Conservation (phyloP, 2,888 invertebrate species). For the Orthosia cruda region DNA sequence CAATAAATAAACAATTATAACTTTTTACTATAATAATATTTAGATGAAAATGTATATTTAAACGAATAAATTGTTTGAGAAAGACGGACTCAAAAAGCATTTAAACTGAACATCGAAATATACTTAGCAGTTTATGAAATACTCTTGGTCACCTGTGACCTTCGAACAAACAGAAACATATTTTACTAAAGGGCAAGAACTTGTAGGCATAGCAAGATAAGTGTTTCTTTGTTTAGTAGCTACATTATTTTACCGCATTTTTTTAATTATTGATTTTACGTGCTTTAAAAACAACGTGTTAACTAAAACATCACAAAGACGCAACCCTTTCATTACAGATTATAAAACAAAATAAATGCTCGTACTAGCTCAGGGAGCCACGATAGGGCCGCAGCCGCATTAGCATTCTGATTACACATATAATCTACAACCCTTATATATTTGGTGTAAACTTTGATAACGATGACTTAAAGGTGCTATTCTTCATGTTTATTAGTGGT, state of each 20-base stretch:
- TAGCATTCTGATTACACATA: slow-evolving; percentile 61
- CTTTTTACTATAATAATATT: no score
- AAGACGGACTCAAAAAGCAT: no score
- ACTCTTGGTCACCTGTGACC: no score
- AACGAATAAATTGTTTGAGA: not conserved
- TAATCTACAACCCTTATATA: slow-evolving; percentile 61
- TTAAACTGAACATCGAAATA: no score
- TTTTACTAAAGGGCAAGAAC: no score
- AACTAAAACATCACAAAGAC: slow-evolving; percentile 33
- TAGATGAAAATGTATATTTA: no score
- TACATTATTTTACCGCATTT: no score
- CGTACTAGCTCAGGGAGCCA: slow-evolving; percentile 27
- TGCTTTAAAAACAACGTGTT: slow-evolving; percentile 10
- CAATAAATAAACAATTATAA: no score
- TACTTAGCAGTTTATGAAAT: no score
- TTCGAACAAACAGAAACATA: no score
- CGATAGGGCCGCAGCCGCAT: slow-evolving; percentile 51
- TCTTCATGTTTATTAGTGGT: slow-evolving; percentile 16
- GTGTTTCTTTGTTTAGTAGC: no score
- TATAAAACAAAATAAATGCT: slow-evolving; percentile 54
- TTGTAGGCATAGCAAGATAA: no score
- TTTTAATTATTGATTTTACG: not conserved
- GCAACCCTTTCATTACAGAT: slow-evolving; percentile 48
- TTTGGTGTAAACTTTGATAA: slow-evolving; percentile 58
- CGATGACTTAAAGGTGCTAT: slow-evolving; percentile 26